Evolutionary conservation across 2,797 vertebrate species (phyloP).

Genomic region (Aphelocoma californica): DNA sequence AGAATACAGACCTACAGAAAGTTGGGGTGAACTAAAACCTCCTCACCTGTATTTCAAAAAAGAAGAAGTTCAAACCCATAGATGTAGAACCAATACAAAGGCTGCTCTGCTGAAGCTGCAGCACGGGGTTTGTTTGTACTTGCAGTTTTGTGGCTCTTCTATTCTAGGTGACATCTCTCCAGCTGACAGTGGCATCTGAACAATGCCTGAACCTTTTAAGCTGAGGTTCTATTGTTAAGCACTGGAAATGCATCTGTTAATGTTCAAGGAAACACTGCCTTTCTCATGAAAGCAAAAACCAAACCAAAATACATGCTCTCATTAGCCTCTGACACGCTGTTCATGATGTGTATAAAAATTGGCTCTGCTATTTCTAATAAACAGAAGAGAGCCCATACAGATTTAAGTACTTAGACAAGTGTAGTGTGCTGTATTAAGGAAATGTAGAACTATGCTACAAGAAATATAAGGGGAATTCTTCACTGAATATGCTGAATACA

Average conservation of each 20-base stretch:
- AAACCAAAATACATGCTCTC: neutral
- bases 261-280: neutral
- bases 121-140: neutral
- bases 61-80: neutral
- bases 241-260: neutral
- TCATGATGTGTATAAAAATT: constrained; percentile 16
- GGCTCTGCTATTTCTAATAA: constrained; percentile 29
- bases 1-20: neutral
- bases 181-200: neutral
- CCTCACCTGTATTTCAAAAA: neutral
- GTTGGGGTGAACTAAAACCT: neutral
- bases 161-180: neutral
- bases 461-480: constrained; percentile 17
- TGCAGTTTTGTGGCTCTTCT: neutral
- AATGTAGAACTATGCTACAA: neutral
- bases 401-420: constrained; percentile 36
- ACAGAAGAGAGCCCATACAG: neutral
- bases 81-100: neutral
- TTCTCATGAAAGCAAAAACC: neutral
- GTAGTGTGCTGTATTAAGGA: neutral
- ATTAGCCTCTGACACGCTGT: constrained; percentile 26
- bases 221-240: neutral
- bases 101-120: neutral
- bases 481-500: neutral
- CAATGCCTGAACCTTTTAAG: neutral